Evolutionary conservation across 64 coral and sea anemone species (phyloP).

Genomic region (Montipora sp.): DNA sequence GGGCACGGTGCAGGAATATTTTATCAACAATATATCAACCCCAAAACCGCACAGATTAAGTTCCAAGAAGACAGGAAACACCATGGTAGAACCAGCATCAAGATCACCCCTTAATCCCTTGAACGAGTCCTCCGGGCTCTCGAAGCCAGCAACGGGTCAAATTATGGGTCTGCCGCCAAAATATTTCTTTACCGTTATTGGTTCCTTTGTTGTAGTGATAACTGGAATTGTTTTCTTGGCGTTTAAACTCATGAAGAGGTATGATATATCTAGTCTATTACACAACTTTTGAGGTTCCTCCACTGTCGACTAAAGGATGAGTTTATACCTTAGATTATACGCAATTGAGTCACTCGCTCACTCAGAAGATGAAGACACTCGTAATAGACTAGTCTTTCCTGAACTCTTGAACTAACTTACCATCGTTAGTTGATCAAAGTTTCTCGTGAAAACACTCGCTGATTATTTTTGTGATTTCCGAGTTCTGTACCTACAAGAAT

Average conservation of each 20-base stretch:
- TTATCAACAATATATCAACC: background rate
- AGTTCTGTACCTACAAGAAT: no score
- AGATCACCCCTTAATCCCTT: no score
- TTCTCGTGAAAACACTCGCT: no score
- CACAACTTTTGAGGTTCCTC: background rate
- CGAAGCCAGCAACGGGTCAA: background rate
- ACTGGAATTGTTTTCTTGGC: background rate
- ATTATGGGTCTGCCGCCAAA: slow-evolving; percentile 6
- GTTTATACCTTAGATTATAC: no score
- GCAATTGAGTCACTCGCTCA: no score
- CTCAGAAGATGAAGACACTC: no score
- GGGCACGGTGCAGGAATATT: background rate
- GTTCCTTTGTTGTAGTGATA: background rate
- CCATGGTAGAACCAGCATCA: background rate
- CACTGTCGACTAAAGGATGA: background rate
- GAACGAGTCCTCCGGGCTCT: background rate
- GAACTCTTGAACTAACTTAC: no score
- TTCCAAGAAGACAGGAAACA: background rate
- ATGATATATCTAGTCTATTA: background rate
- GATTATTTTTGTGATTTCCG: no score
- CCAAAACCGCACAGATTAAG: background rate
- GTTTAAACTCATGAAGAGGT: slow-evolving; percentile 7
- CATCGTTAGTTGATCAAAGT: no score
- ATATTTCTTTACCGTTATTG: background rate
- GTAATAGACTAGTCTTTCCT: no score